phyloP scores from a whole-genome alignment of 2,113 vertebrate genomes.

The Laterallus jamaicensis region DNA sequence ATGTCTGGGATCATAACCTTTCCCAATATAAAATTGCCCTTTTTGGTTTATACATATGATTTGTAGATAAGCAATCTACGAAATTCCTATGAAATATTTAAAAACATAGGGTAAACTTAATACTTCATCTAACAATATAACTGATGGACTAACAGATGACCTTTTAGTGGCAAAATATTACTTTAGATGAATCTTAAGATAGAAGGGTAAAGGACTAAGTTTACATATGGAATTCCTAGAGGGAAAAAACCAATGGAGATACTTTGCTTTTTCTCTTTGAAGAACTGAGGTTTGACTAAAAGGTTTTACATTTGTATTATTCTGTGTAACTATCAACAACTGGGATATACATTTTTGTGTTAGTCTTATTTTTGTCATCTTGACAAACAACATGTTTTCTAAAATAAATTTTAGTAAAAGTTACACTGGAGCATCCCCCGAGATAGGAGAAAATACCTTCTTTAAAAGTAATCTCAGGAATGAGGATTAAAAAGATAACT shows the following conservation, averaged over 20 bases:
- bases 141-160: not conserved
- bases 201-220: not conserved
- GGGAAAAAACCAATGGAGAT: not conserved
- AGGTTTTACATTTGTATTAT: constrained; percentile 21
- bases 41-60: not conserved
- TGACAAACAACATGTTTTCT: constrained; percentile 32
- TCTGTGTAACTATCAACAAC: constrained; percentile 28
- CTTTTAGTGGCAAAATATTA: not conserved
- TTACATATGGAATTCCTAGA: not conserved
- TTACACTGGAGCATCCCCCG: constrained; percentile 61
- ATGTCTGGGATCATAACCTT: not conserved
- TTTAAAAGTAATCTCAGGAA: constrained; percentile 77
- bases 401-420: constrained; percentile 48
- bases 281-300: constrained; percentile 6
- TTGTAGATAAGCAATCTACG: not conserved
- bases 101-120: not conserved
- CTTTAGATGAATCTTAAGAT: not conserved
- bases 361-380: constrained; percentile 4
- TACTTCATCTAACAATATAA: not conserved
- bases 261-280: not conserved
- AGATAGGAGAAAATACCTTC: constrained; percentile 70
- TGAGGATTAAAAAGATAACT: constrained; percentile 78
- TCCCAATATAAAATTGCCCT: not conserved
- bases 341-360: not conserved
- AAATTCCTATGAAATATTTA: not conserved